Evolutionary conservation across 1,140 invertebrate genomes (phyloP).

Genomic region (Diprion similis): DNA sequence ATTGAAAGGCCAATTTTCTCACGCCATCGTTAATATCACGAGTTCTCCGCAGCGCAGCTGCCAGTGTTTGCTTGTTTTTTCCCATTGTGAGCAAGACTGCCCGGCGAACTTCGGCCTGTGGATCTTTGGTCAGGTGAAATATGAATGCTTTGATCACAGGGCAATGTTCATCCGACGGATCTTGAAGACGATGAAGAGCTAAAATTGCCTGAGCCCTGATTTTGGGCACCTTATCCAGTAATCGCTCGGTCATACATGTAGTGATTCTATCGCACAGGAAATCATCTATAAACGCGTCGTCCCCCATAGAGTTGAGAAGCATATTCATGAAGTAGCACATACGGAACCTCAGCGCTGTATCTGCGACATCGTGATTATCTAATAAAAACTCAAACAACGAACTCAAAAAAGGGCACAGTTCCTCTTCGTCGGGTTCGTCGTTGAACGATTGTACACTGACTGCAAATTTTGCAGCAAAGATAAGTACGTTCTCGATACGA

Average conservation of each 20-base stretch:
- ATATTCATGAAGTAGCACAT: conserved; percentile 79
- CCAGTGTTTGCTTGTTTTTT: conserved; percentile 50
- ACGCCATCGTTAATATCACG: conserved; percentile 80
- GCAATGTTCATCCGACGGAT: conserved; percentile 78
- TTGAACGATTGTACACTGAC: conserved; percentile 41
- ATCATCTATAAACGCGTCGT: conserved; percentile 80
- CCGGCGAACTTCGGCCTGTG: conserved; percentile 67
- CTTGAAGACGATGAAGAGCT: conserved; percentile 81
- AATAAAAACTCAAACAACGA: conserved; percentile 48
- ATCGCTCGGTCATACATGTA: conserved; percentile 71
- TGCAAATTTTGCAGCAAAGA: conserved; percentile 66
- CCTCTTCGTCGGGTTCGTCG: conserved; percentile 35
- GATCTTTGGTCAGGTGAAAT: conserved; percentile 80
- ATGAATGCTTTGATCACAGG: conserved; percentile 79
- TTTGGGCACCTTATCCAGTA: conserved; percentile 75
- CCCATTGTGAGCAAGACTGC: conserved; percentile 53
- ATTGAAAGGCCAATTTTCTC: conserved; percentile 74
- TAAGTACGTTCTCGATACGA: conserved; percentile 61
- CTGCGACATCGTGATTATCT: conserved; percentile 63
- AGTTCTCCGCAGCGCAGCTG: conserved; percentile 70
- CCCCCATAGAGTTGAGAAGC: conserved; percentile 75
- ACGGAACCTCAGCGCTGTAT: conserved; percentile 71
- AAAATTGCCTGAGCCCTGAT: conserved; percentile 80
- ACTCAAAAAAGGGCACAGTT: conserved; percentile 44
- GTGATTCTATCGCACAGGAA: conserved; percentile 76